Conservation (phyloP, 2,888 invertebrate species). For the Coelopa pilipes region DNA sequence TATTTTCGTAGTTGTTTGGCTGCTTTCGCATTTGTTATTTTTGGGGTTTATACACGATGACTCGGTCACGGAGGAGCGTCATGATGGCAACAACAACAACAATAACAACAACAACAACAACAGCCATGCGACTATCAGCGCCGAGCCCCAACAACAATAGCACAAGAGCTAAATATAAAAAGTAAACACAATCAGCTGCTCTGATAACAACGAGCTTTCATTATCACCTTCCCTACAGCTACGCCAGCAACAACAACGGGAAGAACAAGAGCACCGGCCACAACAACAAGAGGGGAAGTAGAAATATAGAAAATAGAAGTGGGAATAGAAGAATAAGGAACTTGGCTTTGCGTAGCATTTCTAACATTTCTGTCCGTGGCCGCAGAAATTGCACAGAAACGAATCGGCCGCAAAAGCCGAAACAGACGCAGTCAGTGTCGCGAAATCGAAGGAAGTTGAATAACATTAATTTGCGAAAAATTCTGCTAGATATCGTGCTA, state of each 20-base stretch:
- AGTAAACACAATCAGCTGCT: constrained; percentile 44
- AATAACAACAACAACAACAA: constrained; percentile 36
- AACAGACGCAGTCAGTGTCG: no score
- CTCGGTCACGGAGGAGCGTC: not conserved
- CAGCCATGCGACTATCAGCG: no score
- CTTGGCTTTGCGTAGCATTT: no score
- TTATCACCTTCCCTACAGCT: not conserved
- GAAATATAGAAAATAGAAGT: not conserved
- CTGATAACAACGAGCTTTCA: constrained; percentile 22
- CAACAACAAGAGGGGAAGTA: not conserved
- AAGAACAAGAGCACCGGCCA: not conserved
- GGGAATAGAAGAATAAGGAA: not conserved
- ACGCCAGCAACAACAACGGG: not conserved
- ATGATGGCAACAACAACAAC: constrained; percentile 35
- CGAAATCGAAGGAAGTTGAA: no score
- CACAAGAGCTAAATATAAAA: no score
- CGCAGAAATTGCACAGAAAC: not conserved
- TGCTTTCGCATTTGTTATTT: not conserved
- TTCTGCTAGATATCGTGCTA: no score
- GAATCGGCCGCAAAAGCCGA: no score
- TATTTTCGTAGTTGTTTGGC: not conserved
- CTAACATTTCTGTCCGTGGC: not conserved
- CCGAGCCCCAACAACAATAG: no score
- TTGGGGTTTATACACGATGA: not conserved
- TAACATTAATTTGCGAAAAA: no score